A percentile compares a stretch with the other conserved stretches of the same genome.
These are phyloP conservation scores for Caiman crocodilus DNA, from an alignment of 2,797 vertebrate genomes.

Conservation along the genomic window DNA sequence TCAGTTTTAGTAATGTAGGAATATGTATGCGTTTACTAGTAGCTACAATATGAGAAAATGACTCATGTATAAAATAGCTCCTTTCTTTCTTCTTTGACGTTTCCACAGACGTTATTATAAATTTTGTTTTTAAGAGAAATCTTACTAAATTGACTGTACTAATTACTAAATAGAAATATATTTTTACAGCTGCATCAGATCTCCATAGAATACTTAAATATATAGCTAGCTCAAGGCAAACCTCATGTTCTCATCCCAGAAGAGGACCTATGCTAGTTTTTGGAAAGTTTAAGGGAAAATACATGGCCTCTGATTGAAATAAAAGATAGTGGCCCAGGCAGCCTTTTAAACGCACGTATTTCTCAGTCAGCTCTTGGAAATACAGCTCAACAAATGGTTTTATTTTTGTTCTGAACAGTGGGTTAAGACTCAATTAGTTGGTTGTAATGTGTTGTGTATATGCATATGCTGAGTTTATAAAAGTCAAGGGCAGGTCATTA, in stretches of 20 bases:
- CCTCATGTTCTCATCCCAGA: background rate
- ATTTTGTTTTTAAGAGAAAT: conserved; percentile 19
- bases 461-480: background rate
- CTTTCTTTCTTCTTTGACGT: background rate
- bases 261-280: background rate
- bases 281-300: conserved; percentile 22
- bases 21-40: background rate
- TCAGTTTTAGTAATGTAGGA: background rate
- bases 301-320: background rate
- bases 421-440: background rate
- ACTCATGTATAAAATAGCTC: background rate
- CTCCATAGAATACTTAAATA: conserved; percentile 23
- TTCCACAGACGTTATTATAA: background rate
- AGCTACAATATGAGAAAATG: background rate
- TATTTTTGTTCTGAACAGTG: background rate
- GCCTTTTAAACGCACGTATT: background rate
- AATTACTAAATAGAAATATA: conserved; percentile 53
- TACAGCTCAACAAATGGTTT: conserved; percentile 2
- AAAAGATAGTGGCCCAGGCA: background rate
- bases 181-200: conserved; percentile 30
- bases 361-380: background rate
- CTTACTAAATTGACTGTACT: background rate
- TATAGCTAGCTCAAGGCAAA: conserved; percentile 36
- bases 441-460: background rate
- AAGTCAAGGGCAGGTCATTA: background rate